Evolutionary conservation across 1,140 invertebrate genomes (phyloP), one percentile per base, ranked within the genome.

Genomic region (Drosophila guanche): DNA sequence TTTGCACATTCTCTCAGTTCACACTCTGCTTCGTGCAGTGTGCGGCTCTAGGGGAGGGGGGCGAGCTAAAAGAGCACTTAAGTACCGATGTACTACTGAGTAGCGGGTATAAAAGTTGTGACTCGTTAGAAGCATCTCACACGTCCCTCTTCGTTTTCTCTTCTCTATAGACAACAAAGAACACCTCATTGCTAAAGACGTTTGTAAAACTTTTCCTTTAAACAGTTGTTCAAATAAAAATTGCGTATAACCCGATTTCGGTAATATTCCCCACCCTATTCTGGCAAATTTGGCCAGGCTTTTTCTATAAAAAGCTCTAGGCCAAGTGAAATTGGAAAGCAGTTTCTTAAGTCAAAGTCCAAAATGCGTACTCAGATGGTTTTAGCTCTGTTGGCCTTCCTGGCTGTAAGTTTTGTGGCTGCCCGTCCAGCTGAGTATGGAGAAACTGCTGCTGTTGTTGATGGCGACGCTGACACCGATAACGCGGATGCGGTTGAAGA

Each of bases 171-270:
- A 22, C 27, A 66, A 45, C 37, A 37, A 58, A 45, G 3, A 45
- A 66, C 55, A 12, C 33, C 10, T 37, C 33, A 12, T 37, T 10
- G 10, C 4, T 25, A 42, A 16, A 6, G 29, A 48, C 16, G 33
- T 43, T 41, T 68, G 65, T 68, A 68, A 63, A 68, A 68, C 50
- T 67, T 68, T 68, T 50, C 62, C 56, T 12, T 42, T 5, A 56
- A 43, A 67, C 62, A 68, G 56, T 68, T 68, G 62, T 68, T 66
- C 45, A 68, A 68, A 68, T 25, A 41, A 1, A 16, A 42, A 53
- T 29, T 41, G 51, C 23, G 62, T 25, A 67, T 65, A 67, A 66
- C 65, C 45, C 65, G 6, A 53, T 67, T 55, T 45, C 27, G 42
- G 50, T 48, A 41, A 53, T 23, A 29, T 40, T 16, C 8, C 27